Percentiles rank a stretch among this genome's conserved stretches.
phyloP scores from a whole-genome alignment of 2,113 vertebrate species.

The Choloepus hoffmanni region DNA sequence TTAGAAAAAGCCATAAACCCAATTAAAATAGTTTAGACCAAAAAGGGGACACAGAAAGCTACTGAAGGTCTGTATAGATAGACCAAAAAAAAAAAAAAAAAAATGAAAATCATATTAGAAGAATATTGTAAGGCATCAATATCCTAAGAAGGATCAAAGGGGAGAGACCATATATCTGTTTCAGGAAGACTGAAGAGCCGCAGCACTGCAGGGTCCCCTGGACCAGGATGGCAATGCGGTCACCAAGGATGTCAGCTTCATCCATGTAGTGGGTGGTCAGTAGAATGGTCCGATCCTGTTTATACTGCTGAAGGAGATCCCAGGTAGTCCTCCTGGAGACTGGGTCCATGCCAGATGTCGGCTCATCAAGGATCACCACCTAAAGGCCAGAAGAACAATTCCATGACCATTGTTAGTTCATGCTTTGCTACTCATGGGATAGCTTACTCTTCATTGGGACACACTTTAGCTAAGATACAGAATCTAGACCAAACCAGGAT shows the following conservation, averaged over 20 bases:
- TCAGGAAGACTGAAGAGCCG: constrained; percentile 96
- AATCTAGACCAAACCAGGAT: neutral
- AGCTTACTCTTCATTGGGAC: neutral
- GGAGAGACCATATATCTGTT: constrained; percentile 93
- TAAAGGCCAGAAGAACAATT: constrained; percentile 72
- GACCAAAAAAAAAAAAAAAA: neutral
- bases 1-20: neutral
- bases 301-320: constrained; percentile 95
- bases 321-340: constrained; percentile 93
- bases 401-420: constrained; percentile 57
- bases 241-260: constrained; percentile 96
- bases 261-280: constrained; percentile 99
- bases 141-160: neutral
- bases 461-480: neutral
- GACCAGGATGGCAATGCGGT: constrained; percentile 97
- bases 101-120: neutral
- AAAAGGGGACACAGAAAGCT: neutral
- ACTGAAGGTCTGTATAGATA: neutral
- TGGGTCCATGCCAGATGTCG: constrained; percentile 97
- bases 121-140: neutral
- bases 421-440: neutral
- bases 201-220: constrained; percentile 96
- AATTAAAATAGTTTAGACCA: neutral
- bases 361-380: constrained; percentile 98
- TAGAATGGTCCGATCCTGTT: constrained; percentile 92